These are phyloP conservation scores for Lagodon rhomboides DNA, from an alignment of 2,797 vertebrate genomes.

Conservation along the genomic window DNA sequence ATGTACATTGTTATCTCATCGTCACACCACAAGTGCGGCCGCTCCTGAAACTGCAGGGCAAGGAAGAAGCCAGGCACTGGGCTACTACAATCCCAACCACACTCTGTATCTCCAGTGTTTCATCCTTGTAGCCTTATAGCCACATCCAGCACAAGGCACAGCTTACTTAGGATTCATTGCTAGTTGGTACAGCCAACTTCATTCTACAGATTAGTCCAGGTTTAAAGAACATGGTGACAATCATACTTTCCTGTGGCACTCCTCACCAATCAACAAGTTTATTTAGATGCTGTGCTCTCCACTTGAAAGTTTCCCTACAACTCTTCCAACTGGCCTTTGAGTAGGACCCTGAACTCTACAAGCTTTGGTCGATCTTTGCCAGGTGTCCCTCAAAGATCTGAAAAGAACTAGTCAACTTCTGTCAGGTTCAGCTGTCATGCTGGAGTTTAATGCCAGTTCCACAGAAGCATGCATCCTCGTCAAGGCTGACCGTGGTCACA, in stretches of 20 bases:
- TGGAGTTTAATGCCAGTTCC: conserved; percentile 4
- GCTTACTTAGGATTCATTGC: background rate
- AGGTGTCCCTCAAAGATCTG: background rate
- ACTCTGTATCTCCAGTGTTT: background rate
- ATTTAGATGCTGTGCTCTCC: background rate
- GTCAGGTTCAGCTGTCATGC: background rate
- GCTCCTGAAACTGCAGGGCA: background rate
- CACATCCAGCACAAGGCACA: background rate
- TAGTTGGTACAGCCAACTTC: background rate
- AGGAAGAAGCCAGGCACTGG: background rate
- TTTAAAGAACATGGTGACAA: background rate
- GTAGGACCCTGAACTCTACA: background rate
- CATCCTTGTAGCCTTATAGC: background rate
- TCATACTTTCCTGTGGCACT: background rate
- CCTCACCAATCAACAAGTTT: background rate
- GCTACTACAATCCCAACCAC: background rate
- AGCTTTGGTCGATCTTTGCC: background rate
- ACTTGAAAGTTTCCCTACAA: background rate
- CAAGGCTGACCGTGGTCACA: background rate
- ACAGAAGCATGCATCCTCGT: background rate
- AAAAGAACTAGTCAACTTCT: background rate
- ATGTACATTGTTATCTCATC: background rate
- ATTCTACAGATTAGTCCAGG: background rate
- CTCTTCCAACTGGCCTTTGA: background rate
- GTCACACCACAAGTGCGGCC: background rate